These are phyloP conservation scores for Porites divaricata DNA, from an alignment of 92 coral and sea anemone species.

Conservation along the genomic window DNA sequence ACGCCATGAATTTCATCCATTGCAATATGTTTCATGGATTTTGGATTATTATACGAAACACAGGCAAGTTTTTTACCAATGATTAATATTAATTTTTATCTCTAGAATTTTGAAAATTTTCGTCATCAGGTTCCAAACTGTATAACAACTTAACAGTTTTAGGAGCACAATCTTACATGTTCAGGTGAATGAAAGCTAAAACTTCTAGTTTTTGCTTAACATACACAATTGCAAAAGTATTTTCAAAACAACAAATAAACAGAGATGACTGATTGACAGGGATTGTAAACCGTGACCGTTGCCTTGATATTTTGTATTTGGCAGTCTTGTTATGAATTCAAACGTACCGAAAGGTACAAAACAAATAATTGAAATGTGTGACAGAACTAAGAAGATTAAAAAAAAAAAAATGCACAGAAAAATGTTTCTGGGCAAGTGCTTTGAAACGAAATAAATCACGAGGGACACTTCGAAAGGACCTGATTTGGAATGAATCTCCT, in stretches of 20 bases:
- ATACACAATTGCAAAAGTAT: too few species aligned
- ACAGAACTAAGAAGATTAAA: not conserved
- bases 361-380: too few species aligned
- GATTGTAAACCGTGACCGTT: conserved; percentile 3
- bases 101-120: too few species aligned
- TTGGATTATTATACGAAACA: too few species aligned
- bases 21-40: not conserved
- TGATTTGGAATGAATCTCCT: not conserved
- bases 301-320: not conserved
- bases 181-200: not conserved
- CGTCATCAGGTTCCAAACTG: too few species aligned
- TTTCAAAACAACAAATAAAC: not conserved
- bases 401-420: not conserved
- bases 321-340: not conserved
- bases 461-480: not conserved
- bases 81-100: too few species aligned
- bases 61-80: too few species aligned
- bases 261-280: not conserved
- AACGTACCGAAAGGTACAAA: not conserved
- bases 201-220: not conserved
- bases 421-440: too few species aligned
- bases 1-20: too few species aligned
- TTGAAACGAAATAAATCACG: too few species aligned
- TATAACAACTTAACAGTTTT: too few species aligned
- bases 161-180: not conserved